A percentile compares a stretch with the other conserved stretches of the same genome.
Conservation (phyloP, 2,797 vertebrate genomes). For the Falco columbarius region DNA sequence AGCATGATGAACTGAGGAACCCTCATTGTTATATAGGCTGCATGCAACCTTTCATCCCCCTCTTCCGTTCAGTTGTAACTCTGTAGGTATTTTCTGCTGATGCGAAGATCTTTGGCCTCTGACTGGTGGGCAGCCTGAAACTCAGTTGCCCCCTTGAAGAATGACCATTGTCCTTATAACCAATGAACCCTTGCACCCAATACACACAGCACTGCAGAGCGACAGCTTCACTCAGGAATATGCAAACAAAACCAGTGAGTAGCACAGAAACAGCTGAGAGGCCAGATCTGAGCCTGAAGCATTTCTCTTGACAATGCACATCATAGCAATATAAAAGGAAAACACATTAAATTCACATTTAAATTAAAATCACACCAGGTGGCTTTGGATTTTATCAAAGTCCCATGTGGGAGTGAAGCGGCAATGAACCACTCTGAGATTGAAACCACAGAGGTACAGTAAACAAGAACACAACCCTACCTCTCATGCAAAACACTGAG, state of each 20-base stretch:
- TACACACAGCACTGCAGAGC: neutral
- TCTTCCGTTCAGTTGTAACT: neutral
- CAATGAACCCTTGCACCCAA: neutral
- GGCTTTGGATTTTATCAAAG: conserved; percentile 38
- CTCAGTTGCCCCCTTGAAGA: neutral
- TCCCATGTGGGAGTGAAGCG: neutral
- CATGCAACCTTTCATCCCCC: neutral
- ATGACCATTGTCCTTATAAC: neutral
- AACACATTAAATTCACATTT: conserved; percentile 46
- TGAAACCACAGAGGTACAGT: neutral
- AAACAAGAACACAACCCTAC: neutral
- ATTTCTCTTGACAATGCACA: conserved; percentile 15
- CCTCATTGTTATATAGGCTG: neutral
- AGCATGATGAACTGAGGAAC: neutral
- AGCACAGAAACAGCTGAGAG: neutral
- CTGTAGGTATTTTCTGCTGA: neutral
- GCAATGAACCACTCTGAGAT: neutral
- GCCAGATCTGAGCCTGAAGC: neutral
- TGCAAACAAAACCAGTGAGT: neutral
- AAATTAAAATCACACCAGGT: conserved; percentile 57
- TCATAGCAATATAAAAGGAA: conserved; percentile 15
- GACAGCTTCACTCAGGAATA: neutral
- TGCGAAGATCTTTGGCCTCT: neutral
- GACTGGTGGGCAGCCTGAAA: neutral
- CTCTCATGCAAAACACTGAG: neutral